Base-by-base conservation (phyloP, 2,888 invertebrate species). In the Prosopocoilus inquinatus region DNA sequence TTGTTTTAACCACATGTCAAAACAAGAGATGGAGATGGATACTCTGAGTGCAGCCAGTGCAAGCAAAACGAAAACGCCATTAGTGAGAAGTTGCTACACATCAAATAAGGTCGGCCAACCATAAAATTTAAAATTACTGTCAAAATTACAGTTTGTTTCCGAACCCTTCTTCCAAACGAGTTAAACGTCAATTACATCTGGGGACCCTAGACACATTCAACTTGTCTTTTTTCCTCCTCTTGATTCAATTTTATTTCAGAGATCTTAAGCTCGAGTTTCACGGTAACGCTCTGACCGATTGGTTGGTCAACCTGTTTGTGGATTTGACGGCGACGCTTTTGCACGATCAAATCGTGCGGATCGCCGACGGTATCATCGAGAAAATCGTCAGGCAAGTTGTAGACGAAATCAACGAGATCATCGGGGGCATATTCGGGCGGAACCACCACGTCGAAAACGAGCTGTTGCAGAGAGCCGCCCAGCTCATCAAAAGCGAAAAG, bases 281-380 rank as follows among this genome's bases (percentile, higher is more conserved):
- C 20, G 82, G 82, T 46, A 80, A 82, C 70, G 67, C 77, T 53
- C 70, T 82, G 38, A 63, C 63, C 16, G 82, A 82, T 67, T 82
- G 81, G 81, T 67, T 82, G 50, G 55, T 80, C 4, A 82, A 80
- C 67, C 76, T 81, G 0, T 74, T 82, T 13, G 71, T 79, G 53
- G 63, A 65, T 35, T 74, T 78, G 15, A 79, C 81, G 62, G 70
- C 78, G 1, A 67, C 69, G n/a, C 71, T 82, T 57, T 79, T 82
- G 66, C 78, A 83, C 65, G 75, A 67, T 13, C 59, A 77, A 58
- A 80, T 82, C 61, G 77, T 82, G 44, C 68, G 66, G 11, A 72
- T 78, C n/a, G 79, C 82, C 0, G 75, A 78, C 60, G 3, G 52
- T 20, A 78, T 75, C 63, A 78, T 82, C 57, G 71, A 70, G 39